A percentile compares a stretch with the other conserved stretches of the same genome.
phyloP scores from a whole-genome alignment of 2,888 invertebrate genomes.

The Cremastinae sp. region DNA sequence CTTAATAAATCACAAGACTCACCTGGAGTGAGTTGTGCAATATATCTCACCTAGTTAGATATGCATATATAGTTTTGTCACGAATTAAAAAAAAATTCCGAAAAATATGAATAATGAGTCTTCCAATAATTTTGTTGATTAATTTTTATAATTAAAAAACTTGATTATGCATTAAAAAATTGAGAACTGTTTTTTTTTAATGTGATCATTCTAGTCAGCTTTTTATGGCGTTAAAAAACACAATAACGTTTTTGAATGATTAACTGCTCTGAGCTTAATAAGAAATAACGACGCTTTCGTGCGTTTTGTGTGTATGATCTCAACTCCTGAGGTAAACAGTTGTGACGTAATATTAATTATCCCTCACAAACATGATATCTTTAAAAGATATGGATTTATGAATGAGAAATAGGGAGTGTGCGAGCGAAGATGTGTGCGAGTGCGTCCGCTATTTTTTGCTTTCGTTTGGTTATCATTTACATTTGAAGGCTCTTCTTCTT shows the following conservation, averaged over 20 bases:
- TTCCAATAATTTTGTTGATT: too few species aligned
- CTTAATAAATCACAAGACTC: too few species aligned
- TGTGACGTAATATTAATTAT: slow-evolving; percentile 73
- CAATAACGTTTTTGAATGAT: slow-evolving; percentile 53
- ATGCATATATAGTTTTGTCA: too few species aligned
- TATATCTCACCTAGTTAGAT: too few species aligned
- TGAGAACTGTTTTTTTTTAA: neutral
- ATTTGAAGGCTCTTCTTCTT: slow-evolving; percentile 49
- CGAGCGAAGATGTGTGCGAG: slow-evolving; percentile 11
- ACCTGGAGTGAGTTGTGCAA: too few species aligned
- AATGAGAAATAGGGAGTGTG: slow-evolving; percentile 67
- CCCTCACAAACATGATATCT: slow-evolving; percentile 65
- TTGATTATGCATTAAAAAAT: too few species aligned
- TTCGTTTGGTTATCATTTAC: slow-evolving; percentile 69
- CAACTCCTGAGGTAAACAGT: slow-evolving; percentile 80
- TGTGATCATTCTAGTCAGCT: slow-evolving; percentile 12
- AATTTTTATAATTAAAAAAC: too few species aligned
- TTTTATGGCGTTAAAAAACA: slow-evolving; percentile 52
- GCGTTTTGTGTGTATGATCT: slow-evolving; percentile 77
- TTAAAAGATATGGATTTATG: slow-evolving; percentile 46
- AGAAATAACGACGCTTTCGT: slow-evolving; percentile 65
- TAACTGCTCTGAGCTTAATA: slow-evolving; percentile 63
- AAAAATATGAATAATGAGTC: too few species aligned
- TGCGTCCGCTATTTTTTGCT: slow-evolving; percentile 66
- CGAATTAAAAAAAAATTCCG: too few species aligned